Conservation (phyloP, 1,140 invertebrate genomes). For the Camponotus floridanus region DNA sequence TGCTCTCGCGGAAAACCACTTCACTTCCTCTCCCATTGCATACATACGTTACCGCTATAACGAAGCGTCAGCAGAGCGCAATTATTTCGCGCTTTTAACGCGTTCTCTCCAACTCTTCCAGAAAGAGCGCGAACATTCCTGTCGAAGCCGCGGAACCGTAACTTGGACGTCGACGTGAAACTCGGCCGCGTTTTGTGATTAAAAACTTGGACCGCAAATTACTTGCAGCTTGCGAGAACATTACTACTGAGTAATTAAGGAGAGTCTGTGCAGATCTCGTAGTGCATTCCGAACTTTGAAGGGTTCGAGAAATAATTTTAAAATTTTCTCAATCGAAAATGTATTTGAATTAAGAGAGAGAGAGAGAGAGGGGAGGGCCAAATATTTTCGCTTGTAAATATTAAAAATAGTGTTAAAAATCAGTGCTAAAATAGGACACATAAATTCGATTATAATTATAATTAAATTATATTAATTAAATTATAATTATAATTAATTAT, state of each 20-base stretch:
- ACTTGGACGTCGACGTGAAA: slow-evolving; percentile 15
- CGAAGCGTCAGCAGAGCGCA: slow-evolving; percentile 15
- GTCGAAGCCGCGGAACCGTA: slow-evolving; percentile 12
- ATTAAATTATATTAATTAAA: too few species aligned
- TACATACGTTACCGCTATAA: slow-evolving; percentile 29
- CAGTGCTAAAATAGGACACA: background rate
- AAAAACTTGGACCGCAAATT: slow-evolving; percentile 8
- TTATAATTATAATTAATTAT: too few species aligned
- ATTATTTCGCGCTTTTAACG: slow-evolving; percentile 56
- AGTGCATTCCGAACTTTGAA: background rate
- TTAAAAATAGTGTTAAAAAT: background rate
- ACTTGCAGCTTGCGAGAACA: background rate
- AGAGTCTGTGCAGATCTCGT: background rate
- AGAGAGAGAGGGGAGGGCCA: too few species aligned
- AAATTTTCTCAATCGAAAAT: background rate
- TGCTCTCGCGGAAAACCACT: slow-evolving; percentile 56
- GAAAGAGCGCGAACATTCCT: background rate
- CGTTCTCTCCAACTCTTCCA: background rate
- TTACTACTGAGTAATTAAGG: slow-evolving; percentile 4
- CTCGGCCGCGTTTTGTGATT: slow-evolving; percentile 15
- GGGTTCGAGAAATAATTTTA: background rate
- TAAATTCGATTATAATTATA: background rate
- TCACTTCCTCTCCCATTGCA: background rate
- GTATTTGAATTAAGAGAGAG: background rate
- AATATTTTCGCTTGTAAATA: too few species aligned